Evolutionary conservation across 2,888 invertebrate species (phyloP), one percentile per base, ranked within the genome.

Genomic region (Apamea monoglypha): DNA sequence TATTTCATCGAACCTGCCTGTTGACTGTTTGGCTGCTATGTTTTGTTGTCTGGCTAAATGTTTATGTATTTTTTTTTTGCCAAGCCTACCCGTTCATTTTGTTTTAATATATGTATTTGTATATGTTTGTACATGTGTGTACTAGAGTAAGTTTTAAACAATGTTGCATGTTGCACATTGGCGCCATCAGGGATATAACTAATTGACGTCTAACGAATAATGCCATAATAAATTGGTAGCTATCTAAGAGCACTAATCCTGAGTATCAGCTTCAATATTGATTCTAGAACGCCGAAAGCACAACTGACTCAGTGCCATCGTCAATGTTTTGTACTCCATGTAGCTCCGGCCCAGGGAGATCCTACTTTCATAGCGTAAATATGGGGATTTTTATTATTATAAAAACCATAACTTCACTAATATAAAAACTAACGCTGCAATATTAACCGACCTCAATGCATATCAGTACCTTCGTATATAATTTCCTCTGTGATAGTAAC

Each of bases 321-420:
- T 94, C 96, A 92, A 93, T 97, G 95, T 96, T 97, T 94, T 96
- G 96, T 95, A 92, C 96, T 92, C 94, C 95, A 91, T 96, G 95
- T 95, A 95, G 93, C 94, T 92, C 94, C 83, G 90, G 92, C 86
- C 90, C 94, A 86, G 91, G 92, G 89, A 94, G 94, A 93, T 96
- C 96, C 91, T 96, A 91, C 94, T 96, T 96, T 96, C 96, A 96
- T 94, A 94, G 95, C 95, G 97, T 97, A 97, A 97, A 94, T 97
- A 96, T 96, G 89, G 92, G 93, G 90, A 90, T 90, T 92, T 93
- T 91, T 91, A 80, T 88, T 89, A 86, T 74, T 87, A 36, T 59
- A 32, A 73, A 82, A 81, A 59, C 36, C 74, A 73, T 70, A 80
- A 82, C 86, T 78, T 77, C 40, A 78, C 81, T 86, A 83, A 84